phyloP scores from a whole-genome alignment of 2,888 invertebrate genomes.

The Conus canariensis region DNA sequence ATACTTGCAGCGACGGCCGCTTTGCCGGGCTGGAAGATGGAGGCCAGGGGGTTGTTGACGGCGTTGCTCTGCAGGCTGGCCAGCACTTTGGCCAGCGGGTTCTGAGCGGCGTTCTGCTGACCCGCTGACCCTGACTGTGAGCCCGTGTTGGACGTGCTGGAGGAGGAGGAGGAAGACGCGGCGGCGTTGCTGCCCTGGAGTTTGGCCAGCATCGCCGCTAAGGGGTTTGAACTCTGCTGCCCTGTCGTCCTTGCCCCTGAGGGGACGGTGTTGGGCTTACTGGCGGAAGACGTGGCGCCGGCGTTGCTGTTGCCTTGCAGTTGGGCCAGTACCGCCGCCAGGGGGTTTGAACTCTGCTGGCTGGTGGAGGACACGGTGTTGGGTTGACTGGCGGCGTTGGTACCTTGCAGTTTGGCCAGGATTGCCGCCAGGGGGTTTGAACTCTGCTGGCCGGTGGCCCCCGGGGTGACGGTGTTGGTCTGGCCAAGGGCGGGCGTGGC shows the following conservation, averaged over 20 bases:
- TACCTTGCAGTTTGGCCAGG: background rate
- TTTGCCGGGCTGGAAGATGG: conserved; percentile 16
- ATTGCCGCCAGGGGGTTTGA: background rate
- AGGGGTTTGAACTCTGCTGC: background rate
- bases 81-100: background rate
- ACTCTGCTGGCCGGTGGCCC: background rate
- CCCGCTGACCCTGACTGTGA: background rate
- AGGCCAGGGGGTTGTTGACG: background rate
- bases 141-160: too few species aligned
- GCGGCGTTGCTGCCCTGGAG: background rate
- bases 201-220: background rate
- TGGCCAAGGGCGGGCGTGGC: too few species aligned
- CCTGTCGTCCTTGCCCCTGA: background rate
- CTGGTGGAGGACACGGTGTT: too few species aligned
- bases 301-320: background rate
- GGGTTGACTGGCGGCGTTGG: background rate
- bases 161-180: background rate
- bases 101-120: background rate
- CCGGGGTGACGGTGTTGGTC: background rate
- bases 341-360: background rate
- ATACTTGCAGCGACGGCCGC: background rate
- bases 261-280: too few species aligned
- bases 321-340: background rate
- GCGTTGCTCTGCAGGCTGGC: background rate
- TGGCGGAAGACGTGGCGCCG: background rate